phyloP scores from a whole-genome alignment of 2,797 vertebrate genomes.

The Thunnus albacares region DNA sequence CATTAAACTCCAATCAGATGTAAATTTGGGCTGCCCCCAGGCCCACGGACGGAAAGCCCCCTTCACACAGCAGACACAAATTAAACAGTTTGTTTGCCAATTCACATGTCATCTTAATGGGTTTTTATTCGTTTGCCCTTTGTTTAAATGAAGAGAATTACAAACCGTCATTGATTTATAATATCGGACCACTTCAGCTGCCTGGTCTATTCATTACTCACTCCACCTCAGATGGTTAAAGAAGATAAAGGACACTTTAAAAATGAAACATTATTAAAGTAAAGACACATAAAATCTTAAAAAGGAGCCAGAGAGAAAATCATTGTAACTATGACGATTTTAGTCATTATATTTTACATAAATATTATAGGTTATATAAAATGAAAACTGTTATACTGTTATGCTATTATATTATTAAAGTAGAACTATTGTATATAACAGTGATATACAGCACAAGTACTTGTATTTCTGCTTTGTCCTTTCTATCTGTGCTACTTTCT shows the following conservation, averaged over 20 bases:
- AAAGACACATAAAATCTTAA: constrained; percentile 4
- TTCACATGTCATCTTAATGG: constrained; percentile 95
- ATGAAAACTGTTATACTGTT: too few species aligned
- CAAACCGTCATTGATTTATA: constrained; percentile 92
- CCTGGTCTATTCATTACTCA: constrained; percentile 69
- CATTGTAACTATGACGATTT: not conserved
- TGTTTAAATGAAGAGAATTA: constrained; percentile 92
- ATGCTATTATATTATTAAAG: too few species aligned
- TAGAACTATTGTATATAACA: too few species aligned
- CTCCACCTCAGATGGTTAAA: constrained; percentile 60
- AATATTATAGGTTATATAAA: too few species aligned
- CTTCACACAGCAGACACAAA: constrained; percentile 87
- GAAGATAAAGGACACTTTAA: constrained; percentile 50
- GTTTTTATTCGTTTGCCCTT: constrained; percentile 90
- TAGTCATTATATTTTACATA: not conserved
- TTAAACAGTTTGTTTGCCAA: constrained; percentile 96
- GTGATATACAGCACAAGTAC: not conserved
- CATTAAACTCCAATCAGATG: constrained; percentile 97
- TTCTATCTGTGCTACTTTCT: not conserved
- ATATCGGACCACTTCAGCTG: constrained; percentile 88
- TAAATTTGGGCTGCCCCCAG: constrained; percentile 89
- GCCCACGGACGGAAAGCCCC: constrained; percentile 79
- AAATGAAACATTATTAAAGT: constrained; percentile 5
- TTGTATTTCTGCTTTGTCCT: not conserved
- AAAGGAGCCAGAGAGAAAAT: constrained; percentile 22